Conservation (phyloP, 2,888 invertebrate species). For the Iselma pallidipennis region DNA sequence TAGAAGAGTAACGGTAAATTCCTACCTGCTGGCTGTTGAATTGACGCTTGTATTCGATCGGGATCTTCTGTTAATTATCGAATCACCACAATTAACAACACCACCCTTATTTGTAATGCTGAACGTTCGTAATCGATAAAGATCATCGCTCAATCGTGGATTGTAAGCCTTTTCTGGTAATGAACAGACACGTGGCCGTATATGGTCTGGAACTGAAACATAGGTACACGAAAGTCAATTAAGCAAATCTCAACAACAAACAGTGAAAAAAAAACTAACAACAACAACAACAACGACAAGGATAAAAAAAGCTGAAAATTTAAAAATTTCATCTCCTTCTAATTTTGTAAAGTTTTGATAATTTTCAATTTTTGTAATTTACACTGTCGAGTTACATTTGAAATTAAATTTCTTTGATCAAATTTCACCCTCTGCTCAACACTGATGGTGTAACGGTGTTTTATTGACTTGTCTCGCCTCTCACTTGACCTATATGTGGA, state of each 20-base stretch:
- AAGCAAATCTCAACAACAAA: no score
- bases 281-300: background rate
- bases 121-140: constrained; percentile 82
- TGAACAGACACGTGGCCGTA: constrained; percentile 81
- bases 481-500: constrained; percentile 1
- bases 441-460: no score
- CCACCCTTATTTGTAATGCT: constrained; percentile 87
- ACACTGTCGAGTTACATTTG: background rate
- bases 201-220: constrained; percentile 77
- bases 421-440: background rate
- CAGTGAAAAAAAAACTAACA: no score
- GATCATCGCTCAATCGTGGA: constrained; percentile 80
- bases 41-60: constrained; percentile 88
- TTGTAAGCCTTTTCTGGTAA: constrained; percentile 86
- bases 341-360: background rate
- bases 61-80: constrained; percentile 82
- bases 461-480: background rate
- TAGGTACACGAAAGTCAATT: constrained; percentile 15
- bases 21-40: constrained; percentile 79
- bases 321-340: background rate
- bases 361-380: constrained; percentile 8
- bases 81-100: constrained; percentile 88
- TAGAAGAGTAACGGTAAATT: no score
- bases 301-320: background rate
- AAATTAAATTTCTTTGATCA: constrained; percentile 11